Conservation (phyloP, 2,888 invertebrate species). For the Sinelater perroti region DNA sequence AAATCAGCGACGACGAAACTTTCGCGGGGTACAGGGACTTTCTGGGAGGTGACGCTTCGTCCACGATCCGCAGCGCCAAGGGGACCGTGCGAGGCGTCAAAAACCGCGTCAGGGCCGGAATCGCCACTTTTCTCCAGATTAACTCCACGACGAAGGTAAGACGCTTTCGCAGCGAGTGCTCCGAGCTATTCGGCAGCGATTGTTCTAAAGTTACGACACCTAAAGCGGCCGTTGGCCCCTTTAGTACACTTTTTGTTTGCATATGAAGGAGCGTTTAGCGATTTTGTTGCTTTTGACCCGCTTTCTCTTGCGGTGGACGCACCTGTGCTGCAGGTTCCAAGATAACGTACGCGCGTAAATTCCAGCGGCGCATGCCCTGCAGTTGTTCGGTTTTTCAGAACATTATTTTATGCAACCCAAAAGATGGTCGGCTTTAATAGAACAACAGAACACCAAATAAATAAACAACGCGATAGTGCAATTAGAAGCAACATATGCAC, state of each 20-base stretch:
- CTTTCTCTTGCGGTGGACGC: slow-evolving; percentile 42
- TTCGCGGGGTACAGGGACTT: slow-evolving; percentile 84
- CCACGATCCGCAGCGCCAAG: slow-evolving; percentile 88
- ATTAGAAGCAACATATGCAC: too few species aligned
- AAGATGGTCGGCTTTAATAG: too few species aligned
- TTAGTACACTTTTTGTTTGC: slow-evolving; percentile 13
- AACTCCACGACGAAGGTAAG: slow-evolving; percentile 83
- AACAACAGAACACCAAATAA: too few species aligned
- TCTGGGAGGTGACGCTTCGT: slow-evolving; percentile 70
- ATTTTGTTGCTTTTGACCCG: slow-evolving; percentile 44
- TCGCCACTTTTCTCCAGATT: slow-evolving; percentile 92
- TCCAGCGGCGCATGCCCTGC: slow-evolving; percentile 20
- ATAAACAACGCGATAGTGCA: too few species aligned
- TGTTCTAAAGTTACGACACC: slow-evolving; percentile 14
- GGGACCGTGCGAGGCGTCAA: slow-evolving; percentile 94
- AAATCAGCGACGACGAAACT: slow-evolving; percentile 67
- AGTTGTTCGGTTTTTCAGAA: slow-evolving; percentile 19
- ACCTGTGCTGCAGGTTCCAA: slow-evolving; percentile 37
- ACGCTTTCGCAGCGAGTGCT: slow-evolving; percentile 2
- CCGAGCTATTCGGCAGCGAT: slow-evolving; percentile 1
- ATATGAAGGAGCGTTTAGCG: slow-evolving; percentile 23
- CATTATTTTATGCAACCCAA: too few species aligned
- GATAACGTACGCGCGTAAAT: slow-evolving; percentile 31
- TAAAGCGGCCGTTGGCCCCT: slow-evolving; percentile 17
- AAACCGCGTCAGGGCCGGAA: slow-evolving; percentile 93